phyloP scores from a whole-genome alignment of 2,888 invertebrate species.

The Liodrosophila aerea region DNA sequence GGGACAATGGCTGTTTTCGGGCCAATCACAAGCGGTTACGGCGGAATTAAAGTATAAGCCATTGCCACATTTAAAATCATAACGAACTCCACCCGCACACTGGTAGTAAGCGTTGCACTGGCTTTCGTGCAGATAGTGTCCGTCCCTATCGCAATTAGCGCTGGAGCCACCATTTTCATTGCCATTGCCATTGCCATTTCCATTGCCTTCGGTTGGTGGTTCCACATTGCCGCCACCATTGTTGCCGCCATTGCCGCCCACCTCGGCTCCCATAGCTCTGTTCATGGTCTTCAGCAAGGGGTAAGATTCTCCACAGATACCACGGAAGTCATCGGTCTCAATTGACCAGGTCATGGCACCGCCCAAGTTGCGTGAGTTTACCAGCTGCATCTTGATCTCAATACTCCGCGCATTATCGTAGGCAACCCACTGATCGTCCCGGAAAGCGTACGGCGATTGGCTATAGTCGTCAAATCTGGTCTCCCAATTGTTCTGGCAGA shows the following conservation, averaged over 20 bases:
- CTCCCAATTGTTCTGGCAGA: conserved; percentile 66
- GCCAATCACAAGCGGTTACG: conserved; percentile 24
- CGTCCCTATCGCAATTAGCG: conserved; percentile 60
- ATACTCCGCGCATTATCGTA: conserved; percentile 93
- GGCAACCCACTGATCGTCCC: conserved; percentile 94
- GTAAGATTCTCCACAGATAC: conserved; percentile 87
- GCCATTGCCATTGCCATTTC: no score
- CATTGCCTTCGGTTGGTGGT: no score
- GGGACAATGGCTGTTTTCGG: conserved; percentile 22
- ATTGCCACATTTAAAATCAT: conserved; percentile 84
- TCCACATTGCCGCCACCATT: no score
- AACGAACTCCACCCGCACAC: conserved; percentile 84
- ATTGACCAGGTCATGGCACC: conserved; percentile 87
- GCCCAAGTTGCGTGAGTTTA: conserved; percentile 90
- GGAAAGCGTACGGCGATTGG: conserved; percentile 88
- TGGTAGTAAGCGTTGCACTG: conserved; percentile 88
- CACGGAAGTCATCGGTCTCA: conserved; percentile 96
- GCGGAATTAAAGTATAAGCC: conserved; percentile 42
- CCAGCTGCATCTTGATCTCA: conserved; percentile 90
- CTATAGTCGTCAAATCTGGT: conserved; percentile 45
- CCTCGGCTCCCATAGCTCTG: conserved; percentile 47
- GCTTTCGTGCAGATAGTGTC: conserved; percentile 84
- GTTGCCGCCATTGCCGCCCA: no score
- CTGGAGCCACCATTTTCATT: conserved; percentile 23
- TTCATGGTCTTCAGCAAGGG: conserved; percentile 65